Evolutionary conservation across 2,113 vertebrate genomes (phyloP), one percentile per base, ranked within the genome.

Genomic region (Anguilla japonica): DNA sequence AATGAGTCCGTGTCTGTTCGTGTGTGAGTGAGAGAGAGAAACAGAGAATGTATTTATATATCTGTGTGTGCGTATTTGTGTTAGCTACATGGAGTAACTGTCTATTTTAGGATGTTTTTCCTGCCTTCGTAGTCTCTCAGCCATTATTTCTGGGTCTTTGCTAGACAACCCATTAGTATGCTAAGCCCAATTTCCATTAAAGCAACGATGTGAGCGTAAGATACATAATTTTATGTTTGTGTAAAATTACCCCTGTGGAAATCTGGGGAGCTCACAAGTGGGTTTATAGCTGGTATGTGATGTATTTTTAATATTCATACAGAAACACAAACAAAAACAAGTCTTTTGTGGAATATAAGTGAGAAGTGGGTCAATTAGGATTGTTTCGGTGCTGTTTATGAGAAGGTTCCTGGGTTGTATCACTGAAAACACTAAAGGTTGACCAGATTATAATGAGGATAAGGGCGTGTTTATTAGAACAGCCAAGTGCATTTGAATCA

Each of bases 301-400:
- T 89, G 84, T 46, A 85, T 89, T 86, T 88, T 41, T 87, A 57
- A 90, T 89, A 88, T 89, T 83, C 87, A 50, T 84, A 84, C 75
- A 50, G 34, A 16, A 82, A 53, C 67, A 26, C 83, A 16, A 34
- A 22, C 79, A 67, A 83, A 79, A 85, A 40, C 75, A 43, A 86
- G 26, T 41, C 67, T 83, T 15, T 29, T 41, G 15, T 50, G 46
- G 83, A n/a, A 78, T 81, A 50, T 39, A 13, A 57, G 50, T 16
- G 22, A 53, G 53, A 86, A 86, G 75, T 86, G 80, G 85, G 85
- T 22, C 79, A 60, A 63, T 86, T 86, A 81, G 43, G 53, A n/a
- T 50, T 56, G 71, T n/a, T 80, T 85, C 40, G 20, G 53, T 53
- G n/a, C 1, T 75, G 75, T 16, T 39, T 39, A 39, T 41, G 16